Evolutionary conservation across 2,113 vertebrate species (phyloP).

Genomic region (Tretioscincus oriximinensis): DNA sequence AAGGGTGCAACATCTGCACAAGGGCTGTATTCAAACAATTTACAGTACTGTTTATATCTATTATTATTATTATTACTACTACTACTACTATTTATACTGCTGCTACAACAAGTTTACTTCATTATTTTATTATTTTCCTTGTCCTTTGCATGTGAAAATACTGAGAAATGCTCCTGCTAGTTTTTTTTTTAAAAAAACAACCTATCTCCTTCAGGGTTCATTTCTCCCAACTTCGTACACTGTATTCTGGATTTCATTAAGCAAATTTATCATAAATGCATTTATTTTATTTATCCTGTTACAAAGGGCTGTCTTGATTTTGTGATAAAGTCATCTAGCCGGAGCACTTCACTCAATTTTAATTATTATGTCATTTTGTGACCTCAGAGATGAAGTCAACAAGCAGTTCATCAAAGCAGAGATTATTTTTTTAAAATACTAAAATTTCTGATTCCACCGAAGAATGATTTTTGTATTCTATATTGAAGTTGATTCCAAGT

Average conservation of each 20-base stretch:
- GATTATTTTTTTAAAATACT: constrained; percentile 42
- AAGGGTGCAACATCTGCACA: constrained; percentile 81
- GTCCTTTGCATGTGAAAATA: constrained; percentile 81
- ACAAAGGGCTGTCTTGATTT: constrained; percentile 30
- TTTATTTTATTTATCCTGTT: background rate
- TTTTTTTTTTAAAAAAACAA: constrained; percentile 47
- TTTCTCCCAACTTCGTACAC: constrained; percentile 11
- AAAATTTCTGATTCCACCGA: constrained; percentile 42
- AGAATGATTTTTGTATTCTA: constrained; percentile 49
- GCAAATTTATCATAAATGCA: background rate
- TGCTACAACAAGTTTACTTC: background rate
- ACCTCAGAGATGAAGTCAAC: constrained; percentile 68
- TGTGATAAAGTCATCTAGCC: constrained; percentile 58
- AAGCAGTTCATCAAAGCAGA: constrained; percentile 63
- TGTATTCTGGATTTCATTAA: constrained; percentile 1
- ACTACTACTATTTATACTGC: constrained; percentile 52
- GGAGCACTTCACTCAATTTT: constrained; percentile 69
- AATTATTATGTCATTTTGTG: constrained; percentile 62
- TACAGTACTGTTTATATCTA: constrained; percentile 73
- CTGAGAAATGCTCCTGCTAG: constrained; percentile 78
- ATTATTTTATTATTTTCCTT: constrained; percentile 63
- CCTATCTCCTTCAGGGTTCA: constrained; percentile 33
- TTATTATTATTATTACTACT: constrained; percentile 61
- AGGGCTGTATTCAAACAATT: constrained; percentile 85
- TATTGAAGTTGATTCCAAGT: constrained; percentile 39